Conservation (phyloP, 2,113 vertebrate genomes). For the Holacanthus passer region DNA sequence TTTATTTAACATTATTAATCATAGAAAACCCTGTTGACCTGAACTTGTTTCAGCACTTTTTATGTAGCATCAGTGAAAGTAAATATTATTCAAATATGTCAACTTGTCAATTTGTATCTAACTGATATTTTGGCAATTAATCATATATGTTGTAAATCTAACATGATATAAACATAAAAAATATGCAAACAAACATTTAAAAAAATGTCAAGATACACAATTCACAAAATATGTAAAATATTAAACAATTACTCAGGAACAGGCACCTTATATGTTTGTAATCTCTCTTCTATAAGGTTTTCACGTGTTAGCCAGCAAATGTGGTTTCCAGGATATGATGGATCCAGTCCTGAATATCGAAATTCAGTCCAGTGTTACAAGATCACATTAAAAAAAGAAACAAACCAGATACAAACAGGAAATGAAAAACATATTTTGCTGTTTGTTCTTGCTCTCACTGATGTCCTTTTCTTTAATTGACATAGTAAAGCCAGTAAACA, state of each 20-base stretch:
- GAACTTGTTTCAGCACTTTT: constrained; percentile 47
- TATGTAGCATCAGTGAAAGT: constrained; percentile 41
- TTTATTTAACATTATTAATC: constrained; percentile 22
- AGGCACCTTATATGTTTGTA: constrained; percentile 81
- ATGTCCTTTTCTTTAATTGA: constrained; percentile 88
- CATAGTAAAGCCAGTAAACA: constrained; percentile 98
- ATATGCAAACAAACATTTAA: constrained; percentile 49
- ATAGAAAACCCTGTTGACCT: constrained; percentile 44
- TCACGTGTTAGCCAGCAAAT: constrained; percentile 90
- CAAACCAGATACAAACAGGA: constrained; percentile 52
- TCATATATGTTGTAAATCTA: constrained; percentile 37
- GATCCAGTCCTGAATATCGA: constrained; percentile 73
- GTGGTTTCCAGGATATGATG: constrained; percentile 88
- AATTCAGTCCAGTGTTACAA: constrained; percentile 90
- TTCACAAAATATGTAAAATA: constrained; percentile 56
- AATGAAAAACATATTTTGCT: constrained; percentile 49
- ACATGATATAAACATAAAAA: constrained; percentile 56
- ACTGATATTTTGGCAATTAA: constrained; percentile 66
- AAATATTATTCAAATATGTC: constrained; percentile 36
- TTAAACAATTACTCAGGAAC: constrained; percentile 69
- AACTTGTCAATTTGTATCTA: constrained; percentile 34
- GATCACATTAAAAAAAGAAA: constrained; percentile 86
- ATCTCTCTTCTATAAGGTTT: constrained; percentile 76
- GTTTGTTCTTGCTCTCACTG: constrained; percentile 75
- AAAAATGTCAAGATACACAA: constrained; percentile 56